These are phyloP conservation scores for Eueides isabella DNA, from an alignment of 1,140 invertebrate species.

Conservation along the genomic window DNA sequence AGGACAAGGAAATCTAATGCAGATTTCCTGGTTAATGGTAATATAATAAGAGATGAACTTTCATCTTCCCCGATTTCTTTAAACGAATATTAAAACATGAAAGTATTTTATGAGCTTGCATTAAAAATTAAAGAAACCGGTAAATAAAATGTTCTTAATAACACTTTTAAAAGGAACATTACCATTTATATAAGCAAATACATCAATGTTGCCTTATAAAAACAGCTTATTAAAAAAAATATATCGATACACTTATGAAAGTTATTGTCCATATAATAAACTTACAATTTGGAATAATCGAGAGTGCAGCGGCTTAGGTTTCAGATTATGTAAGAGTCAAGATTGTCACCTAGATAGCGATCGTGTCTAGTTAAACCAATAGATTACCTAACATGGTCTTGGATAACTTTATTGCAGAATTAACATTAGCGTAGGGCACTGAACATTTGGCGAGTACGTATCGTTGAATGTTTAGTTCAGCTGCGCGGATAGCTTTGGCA, in stretches of 20 bases:
- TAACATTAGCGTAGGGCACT: conserved; percentile 31
- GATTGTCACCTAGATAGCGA: conserved; percentile 40
- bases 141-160: background rate
- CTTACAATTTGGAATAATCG: conserved; percentile 30
- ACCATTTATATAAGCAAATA: background rate
- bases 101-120: background rate
- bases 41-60: background rate
- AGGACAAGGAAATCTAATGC: background rate
- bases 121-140: background rate
- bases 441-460: conserved; percentile 20
- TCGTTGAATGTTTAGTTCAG: background rate
- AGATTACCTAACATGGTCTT: conserved; percentile 42
- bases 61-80: background rate
- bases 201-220: too few relatives aligned
- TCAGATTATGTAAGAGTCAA: conserved; percentile 40
- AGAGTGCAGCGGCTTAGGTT: conserved; percentile 33
- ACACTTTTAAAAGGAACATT: background rate
- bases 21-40: background rate
- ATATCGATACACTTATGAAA: background rate
- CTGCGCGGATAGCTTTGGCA: conserved; percentile 14
- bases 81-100: background rate
- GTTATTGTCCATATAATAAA: conserved; percentile 17
- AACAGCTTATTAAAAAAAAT: background rate
- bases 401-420: conserved; percentile 40
- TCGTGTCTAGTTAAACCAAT: conserved; percentile 41